Conservation (phyloP, 1,140 invertebrate genomes). For the Wasmannia auropunctata region DNA sequence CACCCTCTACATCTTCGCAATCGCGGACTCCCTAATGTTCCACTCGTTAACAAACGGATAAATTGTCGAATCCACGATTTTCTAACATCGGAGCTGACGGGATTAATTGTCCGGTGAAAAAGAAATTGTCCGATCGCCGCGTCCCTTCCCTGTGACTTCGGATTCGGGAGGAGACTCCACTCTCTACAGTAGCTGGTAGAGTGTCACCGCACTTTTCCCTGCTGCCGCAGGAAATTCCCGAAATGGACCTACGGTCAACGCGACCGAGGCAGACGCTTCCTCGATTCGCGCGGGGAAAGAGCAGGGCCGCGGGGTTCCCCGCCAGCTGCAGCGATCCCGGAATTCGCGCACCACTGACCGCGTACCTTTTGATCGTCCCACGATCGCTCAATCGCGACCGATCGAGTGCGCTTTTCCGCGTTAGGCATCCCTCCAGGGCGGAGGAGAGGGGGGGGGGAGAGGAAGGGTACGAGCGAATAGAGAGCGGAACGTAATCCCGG, state of each 20-base stretch:
- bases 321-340: background rate
- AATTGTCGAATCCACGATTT: background rate
- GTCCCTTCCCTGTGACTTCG: background rate
- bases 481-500: background rate
- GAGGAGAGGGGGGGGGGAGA: too few species aligned
- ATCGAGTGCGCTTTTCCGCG: background rate
- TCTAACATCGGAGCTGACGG: background rate
- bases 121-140: too few species aligned
- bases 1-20: background rate
- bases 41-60: background rate
- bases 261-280: background rate
- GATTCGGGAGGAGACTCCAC: background rate
- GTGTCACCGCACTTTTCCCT: background rate
- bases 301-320: conserved; percentile 1
- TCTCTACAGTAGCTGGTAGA: too few species aligned
- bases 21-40: background rate
- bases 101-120: background rate
- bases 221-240: background rate
- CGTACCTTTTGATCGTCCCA: background rate
- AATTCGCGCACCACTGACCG: background rate
- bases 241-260: background rate
- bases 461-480: background rate
- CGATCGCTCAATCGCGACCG: conserved; percentile 7
- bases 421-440: conserved; percentile 9
- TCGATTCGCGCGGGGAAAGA: background rate